A percentile compares a stretch with the other conserved stretches of the same genome.
Evolutionary conservation across 2,797 vertebrate species (phyloP).

Genomic region (Lagocephalus sceleratus): DNA sequence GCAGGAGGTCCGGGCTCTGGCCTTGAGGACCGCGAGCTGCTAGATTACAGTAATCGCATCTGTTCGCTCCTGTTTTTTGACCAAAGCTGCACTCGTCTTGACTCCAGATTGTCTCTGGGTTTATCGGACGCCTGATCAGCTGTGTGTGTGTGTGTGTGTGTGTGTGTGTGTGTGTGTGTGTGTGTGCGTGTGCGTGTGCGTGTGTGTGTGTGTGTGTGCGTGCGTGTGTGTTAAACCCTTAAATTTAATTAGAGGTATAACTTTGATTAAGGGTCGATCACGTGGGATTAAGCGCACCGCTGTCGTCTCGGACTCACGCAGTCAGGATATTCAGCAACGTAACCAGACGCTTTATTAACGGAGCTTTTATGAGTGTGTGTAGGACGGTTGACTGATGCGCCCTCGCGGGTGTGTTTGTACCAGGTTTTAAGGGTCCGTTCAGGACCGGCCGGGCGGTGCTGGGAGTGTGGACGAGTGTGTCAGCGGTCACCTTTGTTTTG

Average conservation of each 20-base stretch:
- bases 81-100: too few relatives aligned
- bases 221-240: constrained; percentile 22
- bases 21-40: too few relatives aligned
- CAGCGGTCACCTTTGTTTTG: constrained; percentile 13
- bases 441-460: constrained; percentile 4
- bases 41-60: too few relatives aligned
- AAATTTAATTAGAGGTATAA: constrained; percentile 18
- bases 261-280: too few relatives aligned
- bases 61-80: too few relatives aligned
- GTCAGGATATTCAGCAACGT: too few relatives aligned
- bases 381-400: neutral
- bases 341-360: too few relatives aligned
- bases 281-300: too few relatives aligned
- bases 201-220: constrained; percentile 20
- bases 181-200: constrained; percentile 21
- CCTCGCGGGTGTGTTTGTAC: neutral
- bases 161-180: constrained; percentile 20
- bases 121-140: constrained; percentile 47
- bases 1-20: too few relatives aligned
- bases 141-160: constrained; percentile 18
- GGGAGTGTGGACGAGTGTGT: constrained; percentile 22
- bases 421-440: neutral
- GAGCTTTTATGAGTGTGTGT: neutral
- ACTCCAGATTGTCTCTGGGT: neutral
- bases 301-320: too few relatives aligned